phyloP scores from a whole-genome alignment of 37 sponge, comb jelly and placozoan species.

The Theonella swinhoei region DNA sequence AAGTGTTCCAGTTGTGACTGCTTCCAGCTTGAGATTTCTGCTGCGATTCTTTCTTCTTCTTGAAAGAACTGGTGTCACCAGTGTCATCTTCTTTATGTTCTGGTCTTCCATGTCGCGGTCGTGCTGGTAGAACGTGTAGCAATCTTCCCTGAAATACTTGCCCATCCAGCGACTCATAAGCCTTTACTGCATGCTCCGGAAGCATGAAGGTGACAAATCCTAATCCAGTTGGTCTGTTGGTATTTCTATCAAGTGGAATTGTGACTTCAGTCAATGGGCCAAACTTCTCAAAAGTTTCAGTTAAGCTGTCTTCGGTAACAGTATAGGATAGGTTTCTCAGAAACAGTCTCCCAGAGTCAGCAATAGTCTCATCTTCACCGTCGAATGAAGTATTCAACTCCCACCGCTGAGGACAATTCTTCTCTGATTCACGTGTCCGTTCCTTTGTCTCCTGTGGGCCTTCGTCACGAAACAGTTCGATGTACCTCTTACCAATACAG shows the following conservation, averaged over 20 bases:
- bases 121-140: conserved; percentile 89
- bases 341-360: conserved; percentile 93
- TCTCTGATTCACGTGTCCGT: background rate
- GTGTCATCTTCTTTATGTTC: background rate
- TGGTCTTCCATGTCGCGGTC: conserved; percentile 14
- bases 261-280: conserved; percentile 86
- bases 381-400: background rate
- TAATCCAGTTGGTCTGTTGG: conserved; percentile 81
- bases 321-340: conserved; percentile 89
- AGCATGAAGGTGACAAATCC: conserved; percentile 93
- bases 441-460: conserved; percentile 20
- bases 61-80: conserved; percentile 26
- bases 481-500: conserved; percentile 85
- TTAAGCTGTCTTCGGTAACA: conserved; percentile 82
- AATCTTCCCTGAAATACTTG: conserved; percentile 87
- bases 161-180: conserved; percentile 79
- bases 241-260: conserved; percentile 73
- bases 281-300: conserved; percentile 67
- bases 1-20: conserved; percentile 90
- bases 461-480: conserved; percentile 83
- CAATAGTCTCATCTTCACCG: conserved; percentile 40
- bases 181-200: conserved; percentile 93
- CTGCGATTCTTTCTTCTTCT: conserved; percentile 84
- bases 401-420: background rate
- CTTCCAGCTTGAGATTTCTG: conserved; percentile 60